Conservation (phyloP, 2,113 vertebrate species). For the Pica pica region DNA sequence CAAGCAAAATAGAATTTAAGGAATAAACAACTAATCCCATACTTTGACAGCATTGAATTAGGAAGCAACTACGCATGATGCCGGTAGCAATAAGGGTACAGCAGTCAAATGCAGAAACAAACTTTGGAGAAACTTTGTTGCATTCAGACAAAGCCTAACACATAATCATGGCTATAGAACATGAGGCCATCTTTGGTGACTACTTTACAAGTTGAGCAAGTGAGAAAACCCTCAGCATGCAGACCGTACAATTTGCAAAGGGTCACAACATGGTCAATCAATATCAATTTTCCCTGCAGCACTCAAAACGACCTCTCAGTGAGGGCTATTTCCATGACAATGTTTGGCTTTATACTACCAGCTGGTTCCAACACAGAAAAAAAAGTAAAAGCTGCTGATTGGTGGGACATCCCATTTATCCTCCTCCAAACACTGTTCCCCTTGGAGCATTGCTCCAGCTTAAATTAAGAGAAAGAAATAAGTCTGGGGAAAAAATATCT, state of each 20-base stretch:
- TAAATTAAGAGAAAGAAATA: neutral
- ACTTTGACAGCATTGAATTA: neutral
- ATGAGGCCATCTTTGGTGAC: neutral
- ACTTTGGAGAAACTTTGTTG: neutral
- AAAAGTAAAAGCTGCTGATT: neutral
- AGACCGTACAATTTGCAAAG: neutral
- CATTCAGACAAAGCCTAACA: neutral
- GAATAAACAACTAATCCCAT: neutral
- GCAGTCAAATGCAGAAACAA: neutral
- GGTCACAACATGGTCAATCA: slow-evolving; percentile 19
- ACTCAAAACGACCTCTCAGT: neutral
- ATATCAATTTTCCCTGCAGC: slow-evolving; percentile 11
- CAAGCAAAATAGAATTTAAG: neutral
- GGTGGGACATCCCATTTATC: neutral
- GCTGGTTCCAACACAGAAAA: neutral
- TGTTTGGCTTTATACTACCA: neutral
- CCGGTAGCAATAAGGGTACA: neutral
- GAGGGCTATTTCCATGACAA: neutral
- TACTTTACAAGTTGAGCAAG: neutral
- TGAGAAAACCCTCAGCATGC: neutral
- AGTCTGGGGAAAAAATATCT: neutral
- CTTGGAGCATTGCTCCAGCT: neutral
- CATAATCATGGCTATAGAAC: neutral
- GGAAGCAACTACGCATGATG: neutral
- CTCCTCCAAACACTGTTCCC: neutral